A percentile compares a stretch with the other conserved stretches of the same genome.
Evolutionary conservation across 2,113 vertebrate genomes (phyloP).

Genomic region (Brienomyrus brachyistius): DNA sequence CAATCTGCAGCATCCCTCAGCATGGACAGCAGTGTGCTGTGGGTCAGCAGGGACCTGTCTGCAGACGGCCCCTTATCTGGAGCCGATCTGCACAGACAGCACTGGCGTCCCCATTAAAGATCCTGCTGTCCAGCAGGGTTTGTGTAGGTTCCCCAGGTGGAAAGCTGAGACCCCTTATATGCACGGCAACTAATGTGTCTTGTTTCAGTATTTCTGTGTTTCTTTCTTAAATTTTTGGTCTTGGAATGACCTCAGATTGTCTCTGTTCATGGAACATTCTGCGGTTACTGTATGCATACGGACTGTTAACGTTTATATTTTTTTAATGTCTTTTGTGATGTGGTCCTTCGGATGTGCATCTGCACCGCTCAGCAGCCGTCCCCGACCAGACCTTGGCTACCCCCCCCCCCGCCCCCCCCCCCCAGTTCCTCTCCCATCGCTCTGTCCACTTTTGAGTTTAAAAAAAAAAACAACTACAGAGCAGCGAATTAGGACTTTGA

Average conservation of each 20-base stretch:
- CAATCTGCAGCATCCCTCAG: neutral
- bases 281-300: neutral
- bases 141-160: neutral
- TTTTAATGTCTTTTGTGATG: neutral
- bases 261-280: neutral
- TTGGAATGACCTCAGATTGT: neutral
- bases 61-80: neutral
- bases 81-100: neutral
- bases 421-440: neutral
- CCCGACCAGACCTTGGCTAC: neutral
- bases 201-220: neutral
- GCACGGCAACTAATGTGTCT: neutral
- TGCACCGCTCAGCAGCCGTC: neutral
- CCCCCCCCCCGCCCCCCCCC: neutral
- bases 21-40: neutral
- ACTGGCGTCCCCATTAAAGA: neutral
- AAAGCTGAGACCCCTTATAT: neutral
- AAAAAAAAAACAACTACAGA: neutral
- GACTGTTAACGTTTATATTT: neutral
- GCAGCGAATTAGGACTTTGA: neutral
- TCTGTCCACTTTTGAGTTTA: conserved; percentile 3
- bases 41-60: neutral
- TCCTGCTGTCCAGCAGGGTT: neutral
- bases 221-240: neutral
- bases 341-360: neutral